Conservation (phyloP, 2,888 invertebrate species). For the Ichneumoninae sp. region DNA sequence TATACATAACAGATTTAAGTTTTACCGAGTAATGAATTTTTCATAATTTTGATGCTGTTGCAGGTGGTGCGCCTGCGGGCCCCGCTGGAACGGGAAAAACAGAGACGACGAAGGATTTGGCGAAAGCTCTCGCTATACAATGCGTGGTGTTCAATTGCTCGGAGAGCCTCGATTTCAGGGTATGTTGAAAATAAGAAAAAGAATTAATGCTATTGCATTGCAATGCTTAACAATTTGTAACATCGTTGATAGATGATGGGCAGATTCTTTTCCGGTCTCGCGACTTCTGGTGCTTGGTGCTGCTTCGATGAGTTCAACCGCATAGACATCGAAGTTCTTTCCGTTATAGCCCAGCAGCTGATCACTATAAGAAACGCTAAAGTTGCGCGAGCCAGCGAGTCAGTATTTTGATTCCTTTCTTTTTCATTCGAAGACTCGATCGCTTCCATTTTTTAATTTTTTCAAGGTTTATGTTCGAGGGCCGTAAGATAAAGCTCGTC, state of each 20-base stretch:
- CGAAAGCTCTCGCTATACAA: slow-evolving; percentile 94
- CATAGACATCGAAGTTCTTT: slow-evolving; percentile 95
- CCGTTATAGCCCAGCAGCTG: slow-evolving; percentile 95
- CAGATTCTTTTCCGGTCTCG: slow-evolving; percentile 94
- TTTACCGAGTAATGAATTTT: slow-evolving; percentile 12
- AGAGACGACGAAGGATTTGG: slow-evolving; percentile 95
- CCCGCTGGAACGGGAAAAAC: slow-evolving; percentile 96
- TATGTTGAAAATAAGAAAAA: slow-evolving; percentile 67
- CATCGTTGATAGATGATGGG: slow-evolving; percentile 91
- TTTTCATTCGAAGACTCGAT: slow-evolving; percentile 7
- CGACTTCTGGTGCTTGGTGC: slow-evolving; percentile 96
- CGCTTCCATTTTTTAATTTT: slow-evolving; percentile 60
- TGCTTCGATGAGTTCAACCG: slow-evolving; percentile 97
- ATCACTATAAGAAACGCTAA: slow-evolving; percentile 95
- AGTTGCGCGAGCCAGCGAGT: slow-evolving; percentile 87
- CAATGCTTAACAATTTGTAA: not conserved
- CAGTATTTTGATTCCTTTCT: slow-evolving; percentile 49
- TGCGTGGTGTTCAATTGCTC: slow-evolving; percentile 97
- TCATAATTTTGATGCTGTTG: slow-evolving; percentile 43
- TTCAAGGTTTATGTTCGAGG: slow-evolving; percentile 94
- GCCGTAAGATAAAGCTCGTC: slow-evolving; percentile 93
- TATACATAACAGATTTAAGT: not conserved
- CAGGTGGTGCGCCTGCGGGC: slow-evolving; percentile 95
- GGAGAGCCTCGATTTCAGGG: slow-evolving; percentile 89
- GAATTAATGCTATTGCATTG: not conserved